Evolutionary conservation across 2,797 vertebrate species (phyloP), one percentile per base, ranked within the genome.

Genomic region (Thamnophis elegans): DNA sequence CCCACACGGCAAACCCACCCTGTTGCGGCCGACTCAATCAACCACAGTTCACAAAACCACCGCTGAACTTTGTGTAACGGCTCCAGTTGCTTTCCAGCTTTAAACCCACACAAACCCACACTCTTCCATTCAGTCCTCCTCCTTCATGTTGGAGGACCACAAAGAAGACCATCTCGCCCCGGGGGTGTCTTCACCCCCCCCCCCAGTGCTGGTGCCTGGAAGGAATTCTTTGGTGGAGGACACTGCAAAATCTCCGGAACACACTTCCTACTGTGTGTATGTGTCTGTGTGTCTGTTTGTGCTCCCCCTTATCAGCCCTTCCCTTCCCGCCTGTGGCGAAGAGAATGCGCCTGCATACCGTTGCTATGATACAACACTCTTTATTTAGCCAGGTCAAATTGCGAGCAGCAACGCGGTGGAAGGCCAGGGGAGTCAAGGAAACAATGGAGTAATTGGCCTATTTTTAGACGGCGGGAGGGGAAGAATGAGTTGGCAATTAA

Each of bases 251-350:
- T 91, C 92, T 94, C 89, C 26, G 62, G 94, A 94, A 18, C 55
- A 25, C 90, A 54, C 26, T 91, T 92, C 59, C 94, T 93, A 92
- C 91, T n/a, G 93, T 2, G 65, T 90, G 96, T 92, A 93, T n/a
- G n/a, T n/a, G n/a, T n/a, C n/a, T n/a, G n/a, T n/a, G n/a, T n/a
- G n/a, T n/a, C n/a, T n/a, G n/a, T n/a, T n/a, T n/a, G 26, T 12
- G 8, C 93, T 94, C 89, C 96, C 96, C 91, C 94, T 97, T 95
- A 95, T 95, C 91, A 12, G 92, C 89, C 62, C 0, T 25, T 51
- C 62, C 87, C 93, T 92, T 90, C 92, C 60, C 54, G n/a, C 92
- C 91, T 87, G 89, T 90, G 28, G 54, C 1, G 10, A 78, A 10
- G 47, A 91, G 51, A 13, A 42, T 94, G 85, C 36, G 22, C 92